Conservation (phyloP, 2,888 invertebrate species). For the Cerceris rybyensis region DNA sequence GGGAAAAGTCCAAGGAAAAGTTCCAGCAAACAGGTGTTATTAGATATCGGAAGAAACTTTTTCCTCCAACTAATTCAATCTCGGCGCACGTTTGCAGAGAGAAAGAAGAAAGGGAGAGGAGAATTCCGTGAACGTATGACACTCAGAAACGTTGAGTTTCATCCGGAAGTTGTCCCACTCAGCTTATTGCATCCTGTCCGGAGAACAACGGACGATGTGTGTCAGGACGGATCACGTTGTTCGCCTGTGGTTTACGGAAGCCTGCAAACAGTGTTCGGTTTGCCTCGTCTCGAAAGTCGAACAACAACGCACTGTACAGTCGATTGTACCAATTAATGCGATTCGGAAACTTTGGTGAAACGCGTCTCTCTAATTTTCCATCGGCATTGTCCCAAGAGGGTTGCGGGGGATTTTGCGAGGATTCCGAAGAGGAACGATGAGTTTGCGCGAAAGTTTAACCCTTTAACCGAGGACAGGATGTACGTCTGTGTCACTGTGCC, state of each 20-base stretch:
- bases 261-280: slow-evolving; percentile 13
- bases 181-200: slow-evolving; percentile 30
- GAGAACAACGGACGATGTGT: slow-evolving; percentile 11
- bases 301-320: neutral
- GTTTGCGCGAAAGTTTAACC: too few relatives aligned
- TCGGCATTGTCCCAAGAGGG: too few relatives aligned
- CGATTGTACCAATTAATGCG: neutral
- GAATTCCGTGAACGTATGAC: too few relatives aligned
- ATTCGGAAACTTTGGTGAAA: neutral
- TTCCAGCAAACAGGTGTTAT: too few relatives aligned
- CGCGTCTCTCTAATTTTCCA: too few relatives aligned
- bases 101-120: slow-evolving; percentile 1
- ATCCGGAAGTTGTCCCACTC: slow-evolving; percentile 3
- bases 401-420: too few relatives aligned
- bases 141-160: neutral
- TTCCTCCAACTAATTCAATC: neutral
- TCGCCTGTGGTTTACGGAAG: slow-evolving; percentile 31
- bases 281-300: neutral
- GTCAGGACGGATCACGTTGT: slow-evolving; percentile 23
- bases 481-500: too few relatives aligned
- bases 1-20: too few relatives aligned
- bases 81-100: neutral
- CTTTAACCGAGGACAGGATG: too few relatives aligned
- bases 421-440: too few relatives aligned
- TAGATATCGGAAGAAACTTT: too few relatives aligned